Conservation (phyloP, 2,888 invertebrate genomes). For the Hedya salicella region DNA sequence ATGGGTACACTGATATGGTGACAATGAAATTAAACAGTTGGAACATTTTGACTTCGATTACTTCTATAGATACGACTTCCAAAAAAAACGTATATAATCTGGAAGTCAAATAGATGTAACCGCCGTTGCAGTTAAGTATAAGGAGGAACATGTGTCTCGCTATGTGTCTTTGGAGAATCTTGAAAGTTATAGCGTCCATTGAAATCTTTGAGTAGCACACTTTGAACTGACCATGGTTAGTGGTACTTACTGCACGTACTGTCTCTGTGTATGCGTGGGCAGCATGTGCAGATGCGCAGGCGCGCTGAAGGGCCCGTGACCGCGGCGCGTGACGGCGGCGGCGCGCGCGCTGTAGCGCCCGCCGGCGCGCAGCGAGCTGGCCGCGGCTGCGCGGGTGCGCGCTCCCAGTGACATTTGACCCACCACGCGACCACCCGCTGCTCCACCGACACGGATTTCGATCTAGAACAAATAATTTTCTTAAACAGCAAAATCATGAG, state of each 20-base stretch:
- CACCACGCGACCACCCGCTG: constrained; percentile 78
- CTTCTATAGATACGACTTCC: too few relatives aligned
- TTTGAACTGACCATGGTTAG: too few relatives aligned
- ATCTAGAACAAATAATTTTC: constrained; percentile 61
- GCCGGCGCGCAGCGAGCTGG: constrained; percentile 94
- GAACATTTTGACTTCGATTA: too few relatives aligned
- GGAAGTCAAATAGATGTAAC: too few relatives aligned
- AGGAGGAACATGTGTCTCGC: too few relatives aligned
- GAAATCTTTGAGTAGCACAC: too few relatives aligned
- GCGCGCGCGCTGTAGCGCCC: constrained; percentile 95
- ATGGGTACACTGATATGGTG: neutral
- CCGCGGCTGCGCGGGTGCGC: constrained; percentile 94
- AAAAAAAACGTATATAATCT: too few relatives aligned
- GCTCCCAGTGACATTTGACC: constrained; percentile 95
- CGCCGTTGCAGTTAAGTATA: too few relatives aligned
- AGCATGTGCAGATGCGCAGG: constrained; percentile 90
- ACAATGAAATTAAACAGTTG: too few relatives aligned
- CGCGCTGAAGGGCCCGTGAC: constrained; percentile 94
- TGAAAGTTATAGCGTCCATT: too few relatives aligned
- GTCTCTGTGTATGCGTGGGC: constrained; percentile 81
- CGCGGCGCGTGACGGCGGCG: constrained; percentile 94
- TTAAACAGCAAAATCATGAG: too few relatives aligned
- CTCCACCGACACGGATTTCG: constrained; percentile 73
- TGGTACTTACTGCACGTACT: constrained; percentile 77
- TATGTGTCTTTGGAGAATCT: too few relatives aligned